A percentile compares a stretch with the other conserved stretches of the same genome.
Evolutionary conservation across 2,888 invertebrate genomes (phyloP).

Genomic region (Lasioglossum lativentre): DNA sequence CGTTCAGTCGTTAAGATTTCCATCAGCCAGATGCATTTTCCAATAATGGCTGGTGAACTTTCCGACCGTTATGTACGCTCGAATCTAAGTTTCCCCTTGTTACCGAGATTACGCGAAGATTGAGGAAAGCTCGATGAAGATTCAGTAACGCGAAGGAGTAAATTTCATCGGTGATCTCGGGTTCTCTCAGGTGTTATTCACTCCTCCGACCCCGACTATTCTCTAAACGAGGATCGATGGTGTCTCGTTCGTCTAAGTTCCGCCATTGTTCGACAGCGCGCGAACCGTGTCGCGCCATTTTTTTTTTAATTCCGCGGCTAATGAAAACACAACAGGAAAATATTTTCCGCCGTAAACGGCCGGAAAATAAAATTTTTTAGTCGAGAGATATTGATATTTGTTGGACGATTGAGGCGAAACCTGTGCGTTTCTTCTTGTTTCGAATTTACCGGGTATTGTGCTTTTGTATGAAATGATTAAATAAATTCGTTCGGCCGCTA

Average conservation of each 20-base stretch:
- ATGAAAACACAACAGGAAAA: neutral
- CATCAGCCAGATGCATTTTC: slow-evolving; percentile 45
- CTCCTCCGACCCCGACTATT: neutral
- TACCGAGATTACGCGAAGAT: slow-evolving; percentile 34
- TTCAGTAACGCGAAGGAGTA: slow-evolving; percentile 30
- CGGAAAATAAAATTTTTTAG: neutral
- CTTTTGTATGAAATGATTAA: neutral
- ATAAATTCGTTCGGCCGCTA: neutral
- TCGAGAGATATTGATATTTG: neutral
- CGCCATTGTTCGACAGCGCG: neutral
- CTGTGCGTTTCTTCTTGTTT: neutral
- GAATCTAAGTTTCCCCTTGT: slow-evolving; percentile 35
- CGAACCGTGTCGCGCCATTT: neutral
- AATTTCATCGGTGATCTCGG: neutral
- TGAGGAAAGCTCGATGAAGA: slow-evolving; percentile 28
- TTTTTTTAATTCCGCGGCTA: neutral
- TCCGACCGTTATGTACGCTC: slow-evolving; percentile 30
- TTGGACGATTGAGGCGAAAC: neutral
- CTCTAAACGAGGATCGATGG: slow-evolving; percentile 13
- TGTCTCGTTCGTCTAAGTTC: neutral
- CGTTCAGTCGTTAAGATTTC: slow-evolving; percentile 29
- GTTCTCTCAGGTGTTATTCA: neutral
- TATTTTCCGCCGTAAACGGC: neutral
- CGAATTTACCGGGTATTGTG: neutral
- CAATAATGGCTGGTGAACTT: slow-evolving; percentile 48